Evolutionary conservation across 2,113 vertebrate genomes (phyloP), one percentile per base, ranked within the genome.

Genomic region (Varanus komodoensis): DNA sequence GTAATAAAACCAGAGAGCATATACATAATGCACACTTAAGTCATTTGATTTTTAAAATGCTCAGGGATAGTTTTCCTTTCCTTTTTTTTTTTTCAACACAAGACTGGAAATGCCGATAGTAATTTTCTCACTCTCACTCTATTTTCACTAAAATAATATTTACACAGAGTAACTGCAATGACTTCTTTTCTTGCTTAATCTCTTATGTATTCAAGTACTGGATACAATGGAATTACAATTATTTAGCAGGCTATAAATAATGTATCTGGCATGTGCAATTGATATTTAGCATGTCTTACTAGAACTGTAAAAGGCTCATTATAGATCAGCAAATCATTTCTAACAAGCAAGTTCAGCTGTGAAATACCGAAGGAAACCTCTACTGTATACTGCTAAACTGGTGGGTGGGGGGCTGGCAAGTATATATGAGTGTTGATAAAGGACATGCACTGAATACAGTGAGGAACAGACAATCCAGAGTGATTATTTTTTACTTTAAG

Each of bases 191-290:
- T 95, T 97, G 93, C 95, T 97, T 96, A 96, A 97, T 97, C 95
- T 96, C 91, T 94, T 93, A 89, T 94, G 88, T 87, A 93, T 94
- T 95, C 96, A 91, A 94, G 90, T 95, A 96, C 96, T 96, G 92
- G 95, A 94, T 97, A 97, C 96, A 96, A 95, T 34, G 93, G 95
- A 92, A 95, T 93, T 96, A 93, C 86, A 96, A 89, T 96, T 97
- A 97, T 94, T 97, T 96, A 96, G 93, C 95, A 95, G 90, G 95
- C 95, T 94, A 96, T 97, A 97, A 97, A 97, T 97, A 97, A 97
- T 89, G 92, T 44, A 96, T 93, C 77, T 96, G 95, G 94, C 96
- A 93, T 90, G 94, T 92, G 89, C 89, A 96, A 96, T 88, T 96
- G 96, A 96, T 96, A 97, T 95, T 97, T 97, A 96, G 95, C 95